Conservation (phyloP, 64 coral and sea anemone genomes). For the Hydrozoanthus tunicans region DNA sequence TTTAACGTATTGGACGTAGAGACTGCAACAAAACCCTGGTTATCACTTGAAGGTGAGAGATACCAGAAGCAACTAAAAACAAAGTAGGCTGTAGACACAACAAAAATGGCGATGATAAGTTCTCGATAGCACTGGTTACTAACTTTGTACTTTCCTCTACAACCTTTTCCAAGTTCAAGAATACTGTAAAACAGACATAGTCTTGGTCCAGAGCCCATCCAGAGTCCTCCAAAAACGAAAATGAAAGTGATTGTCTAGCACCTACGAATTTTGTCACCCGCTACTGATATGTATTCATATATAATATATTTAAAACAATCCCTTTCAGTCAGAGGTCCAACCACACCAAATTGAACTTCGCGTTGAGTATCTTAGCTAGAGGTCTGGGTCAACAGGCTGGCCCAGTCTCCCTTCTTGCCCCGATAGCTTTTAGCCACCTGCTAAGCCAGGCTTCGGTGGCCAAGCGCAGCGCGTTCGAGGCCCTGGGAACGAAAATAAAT, state of each 20-base stretch:
- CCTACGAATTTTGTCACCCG: too few relatives aligned
- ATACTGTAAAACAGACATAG: neutral
- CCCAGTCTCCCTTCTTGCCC: too few relatives aligned
- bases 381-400: too few relatives aligned
- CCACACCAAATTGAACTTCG: too few relatives aligned
- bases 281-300: too few relatives aligned
- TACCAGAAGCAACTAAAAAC: neutral
- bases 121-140: neutral
- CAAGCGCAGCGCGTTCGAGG: too few relatives aligned
- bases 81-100: conserved; percentile 8
- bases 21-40: neutral
- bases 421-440: too few relatives aligned
- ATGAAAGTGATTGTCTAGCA: neutral
- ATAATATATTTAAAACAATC: too few relatives aligned
- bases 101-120: neutral
- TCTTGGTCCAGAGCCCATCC: neutral
- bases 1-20: neutral
- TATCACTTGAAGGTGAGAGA: neutral
- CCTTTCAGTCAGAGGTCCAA: too few relatives aligned
- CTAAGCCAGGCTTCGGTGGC: too few relatives aligned
- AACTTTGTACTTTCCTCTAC: neutral
- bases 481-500: too few relatives aligned
- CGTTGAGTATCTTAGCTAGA: too few relatives aligned
- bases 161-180: neutral
- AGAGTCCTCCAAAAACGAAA: neutral